These are phyloP conservation scores for Nothobranchius kuhntae DNA, from an alignment of 2,113 vertebrate genomes.

Conservation along the genomic window DNA sequence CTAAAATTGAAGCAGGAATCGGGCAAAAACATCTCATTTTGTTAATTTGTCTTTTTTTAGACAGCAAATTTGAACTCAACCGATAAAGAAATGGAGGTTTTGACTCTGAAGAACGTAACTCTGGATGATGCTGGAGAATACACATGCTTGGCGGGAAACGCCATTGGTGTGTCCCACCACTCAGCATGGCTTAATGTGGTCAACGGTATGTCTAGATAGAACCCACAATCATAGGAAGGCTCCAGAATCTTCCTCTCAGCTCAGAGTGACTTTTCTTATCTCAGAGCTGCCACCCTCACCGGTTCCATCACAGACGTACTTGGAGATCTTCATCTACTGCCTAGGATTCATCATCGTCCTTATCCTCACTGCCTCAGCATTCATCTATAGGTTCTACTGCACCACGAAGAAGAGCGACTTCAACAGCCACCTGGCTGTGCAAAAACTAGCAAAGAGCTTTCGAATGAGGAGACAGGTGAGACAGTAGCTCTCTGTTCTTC, in stretches of 20 bases:
- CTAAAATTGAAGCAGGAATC: background rate
- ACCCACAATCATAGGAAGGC: no score
- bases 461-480: slow-evolving; percentile 91
- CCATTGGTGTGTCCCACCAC: slow-evolving; percentile 91
- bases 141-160: slow-evolving; percentile 94
- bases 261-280: slow-evolving; percentile 17
- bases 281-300: slow-evolving; percentile 76
- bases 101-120: slow-evolving; percentile 89
- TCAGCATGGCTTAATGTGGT: slow-evolving; percentile 94
- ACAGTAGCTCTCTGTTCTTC: background rate
- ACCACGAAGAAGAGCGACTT: slow-evolving; percentile 88
- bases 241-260: background rate
- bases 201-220: slow-evolving; percentile 76
- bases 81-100: slow-evolving; percentile 92
- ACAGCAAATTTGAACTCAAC: slow-evolving; percentile 89
- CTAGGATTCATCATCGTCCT: slow-evolving; percentile 87
- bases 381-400: slow-evolving; percentile 88
- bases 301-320: slow-evolving; percentile 78
- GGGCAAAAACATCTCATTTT: background rate
- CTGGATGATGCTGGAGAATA: slow-evolving; percentile 91
- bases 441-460: slow-evolving; percentile 92
- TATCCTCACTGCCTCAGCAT: slow-evolving; percentile 84
- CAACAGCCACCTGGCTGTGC: slow-evolving; percentile 86
- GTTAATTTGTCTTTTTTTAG: slow-evolving; percentile 57
- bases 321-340: slow-evolving; percentile 95